Evolutionary conservation across 2,888 invertebrate genomes (phyloP), one percentile per base, ranked within the genome.

Genomic region (Steromphala cineraria): DNA sequence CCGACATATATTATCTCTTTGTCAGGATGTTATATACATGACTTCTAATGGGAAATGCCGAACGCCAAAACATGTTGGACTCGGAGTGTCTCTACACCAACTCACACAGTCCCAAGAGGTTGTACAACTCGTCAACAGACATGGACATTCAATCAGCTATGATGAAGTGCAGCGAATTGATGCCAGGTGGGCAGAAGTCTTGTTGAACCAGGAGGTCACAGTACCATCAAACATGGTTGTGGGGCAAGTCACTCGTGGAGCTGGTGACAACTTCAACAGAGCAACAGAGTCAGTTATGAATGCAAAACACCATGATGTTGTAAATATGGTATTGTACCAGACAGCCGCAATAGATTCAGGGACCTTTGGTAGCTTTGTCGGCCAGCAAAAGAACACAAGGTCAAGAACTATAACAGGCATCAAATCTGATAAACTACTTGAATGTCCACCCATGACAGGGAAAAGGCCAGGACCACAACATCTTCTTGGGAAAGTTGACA

Each of bases 271-370:
- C 24, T 78, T 67, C 67, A 82, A 82, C 40, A 67, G 80, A 67
- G 76, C 76, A 17, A 76, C 76, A 28, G 76, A 76, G 46, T 75
- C 78, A 8, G 28, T 80, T 7, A 36, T 36, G 36, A 36, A 78
- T 21, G 75, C 78, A n/a, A 67, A 55, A 67, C 82, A 80, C 3
- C 56, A 36, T 17, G 75, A 75, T 56, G 55, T 75, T 21, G 80
- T 75, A 10, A 80, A 80, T 53, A 80, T 82, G 82, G 82, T 82
- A 17, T 55, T 82, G 24, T 82, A 80, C 55, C 82, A 82, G 40
- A 21, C 77, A 15, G 53, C 46, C 76, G 13, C 24, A 24, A 8
- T 15, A 17, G n/a, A 1, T 15, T 53, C 53, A 21, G 55, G 53
- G 1, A 28, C 0, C 56, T 81, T 67, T 52, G 36, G 19, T 19